Percentiles rank a stretch among this genome's conserved stretches.
Evolutionary conservation across 2,888 invertebrate species (phyloP).

Genomic region (Dolichopus griseipennis): DNA sequence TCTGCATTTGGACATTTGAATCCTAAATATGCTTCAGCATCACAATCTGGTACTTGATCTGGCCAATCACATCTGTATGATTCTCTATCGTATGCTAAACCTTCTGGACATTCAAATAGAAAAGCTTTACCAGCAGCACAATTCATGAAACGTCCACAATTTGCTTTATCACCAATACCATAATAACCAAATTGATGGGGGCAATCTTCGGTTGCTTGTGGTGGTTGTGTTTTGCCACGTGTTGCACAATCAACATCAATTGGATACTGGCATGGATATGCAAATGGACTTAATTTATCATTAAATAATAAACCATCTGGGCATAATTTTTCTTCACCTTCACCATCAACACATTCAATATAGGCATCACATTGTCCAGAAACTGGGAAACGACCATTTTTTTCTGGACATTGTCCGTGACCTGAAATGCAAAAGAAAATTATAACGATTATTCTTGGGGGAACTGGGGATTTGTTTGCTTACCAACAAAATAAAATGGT

Average conservation of each 20-base stretch:
- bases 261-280: slow-evolving; percentile 76
- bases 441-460: slow-evolving; percentile 11
- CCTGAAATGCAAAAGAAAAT: slow-evolving; percentile 24
- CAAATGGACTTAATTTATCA: slow-evolving; percentile 54
- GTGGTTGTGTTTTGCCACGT: slow-evolving; percentile 51
- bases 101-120: slow-evolving; percentile 71
- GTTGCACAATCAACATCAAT: slow-evolving; percentile 69
- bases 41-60: slow-evolving; percentile 70
- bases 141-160: slow-evolving; percentile 73
- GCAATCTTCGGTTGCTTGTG: slow-evolving; percentile 62
- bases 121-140: slow-evolving; percentile 70
- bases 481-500: not conserved
- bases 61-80: slow-evolving; percentile 81
- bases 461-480: slow-evolving; percentile 5
- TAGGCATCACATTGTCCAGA: slow-evolving; percentile 66
- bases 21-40: slow-evolving; percentile 67
- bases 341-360: slow-evolving; percentile 63
- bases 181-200: slow-evolving; percentile 79
- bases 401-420: slow-evolving; percentile 51
- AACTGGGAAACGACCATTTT: slow-evolving; percentile 59
- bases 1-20: slow-evolving; percentile 65
- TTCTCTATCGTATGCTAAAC: slow-evolving; percentile 65
- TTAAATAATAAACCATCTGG: slow-evolving; percentile 77
- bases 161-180: slow-evolving; percentile 54
- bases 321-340: slow-evolving; percentile 65